Base-by-base conservation (phyloP, 2,797 vertebrate species). In the Hyperoplus immaculatus region DNA sequence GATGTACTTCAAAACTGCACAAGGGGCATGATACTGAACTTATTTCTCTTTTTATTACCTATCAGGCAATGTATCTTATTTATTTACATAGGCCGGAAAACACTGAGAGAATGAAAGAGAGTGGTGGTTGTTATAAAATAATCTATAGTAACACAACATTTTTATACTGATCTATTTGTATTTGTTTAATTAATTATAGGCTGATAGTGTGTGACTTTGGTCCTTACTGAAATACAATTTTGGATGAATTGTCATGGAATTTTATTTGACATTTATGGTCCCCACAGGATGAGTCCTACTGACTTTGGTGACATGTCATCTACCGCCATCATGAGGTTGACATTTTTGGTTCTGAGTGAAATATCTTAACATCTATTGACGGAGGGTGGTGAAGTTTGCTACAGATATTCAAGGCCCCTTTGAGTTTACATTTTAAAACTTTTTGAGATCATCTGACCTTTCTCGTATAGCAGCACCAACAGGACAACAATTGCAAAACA, bases 1-100 rank as follows among this genome's bases (percentile, higher is more conserved):
- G 88, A 91, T 87, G 75, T 87, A 81, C 88, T 91, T 89, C 85
- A 88, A 88, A 11, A 77, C 81, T 82, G 87, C 47, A 62, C 91
- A 79, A 58, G 57, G 83, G 86, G 80, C 86, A 91, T 81, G 66
- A 67, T 78, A 42, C 29, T 78, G 74, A 88, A 84, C 78, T 82
- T 72, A 55, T 62, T 73, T 78, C 29, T 88, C 68, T 82, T 72
- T 90, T 86, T 65, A 82, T 84, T 82, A 82, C 70, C 72, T 65
- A 63, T 73, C 59, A 75, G 77, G 72, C 56, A 71, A 66, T 75
- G 36, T 68, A 58, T 89, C 43, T 36, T 77, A 78, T 70, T 72
- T 69, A 74, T 56, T 84, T 60, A 74, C 72, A 46, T 2, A 50
- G 60, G 59, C 80, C 88, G 86, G 77, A 82, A 87, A 74, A 36